Evolutionary conservation across 2,113 vertebrate genomes (phyloP).

Genomic region (Rhinoptilus africanus): DNA sequence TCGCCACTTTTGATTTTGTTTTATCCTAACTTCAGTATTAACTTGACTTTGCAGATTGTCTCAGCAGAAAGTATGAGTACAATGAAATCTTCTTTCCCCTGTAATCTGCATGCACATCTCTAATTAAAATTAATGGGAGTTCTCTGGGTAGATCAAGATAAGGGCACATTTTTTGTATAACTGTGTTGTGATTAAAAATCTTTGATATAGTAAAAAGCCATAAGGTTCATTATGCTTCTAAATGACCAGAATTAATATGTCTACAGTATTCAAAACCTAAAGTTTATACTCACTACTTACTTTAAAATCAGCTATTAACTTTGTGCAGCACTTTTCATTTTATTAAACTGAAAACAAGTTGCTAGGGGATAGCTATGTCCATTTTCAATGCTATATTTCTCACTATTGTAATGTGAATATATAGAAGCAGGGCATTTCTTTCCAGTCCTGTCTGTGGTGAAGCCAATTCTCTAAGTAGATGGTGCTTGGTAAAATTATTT

Average conservation of each 20-base stretch:
- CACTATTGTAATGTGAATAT: neutral
- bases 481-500: neutral
- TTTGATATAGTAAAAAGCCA: neutral
- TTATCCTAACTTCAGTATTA: neutral
- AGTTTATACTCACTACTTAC: neutral
- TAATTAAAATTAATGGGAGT: neutral
- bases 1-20: neutral
- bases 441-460: neutral
- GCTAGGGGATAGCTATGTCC: neutral
- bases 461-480: neutral
- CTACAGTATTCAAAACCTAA: neutral
- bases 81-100: neutral
- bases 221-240: neutral
- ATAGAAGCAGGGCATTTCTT: neutral
- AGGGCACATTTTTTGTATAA: neutral
- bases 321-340: neutral
- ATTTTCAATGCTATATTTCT: neutral
- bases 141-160: neutral
- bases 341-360: neutral
- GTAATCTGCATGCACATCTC: neutral
- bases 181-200: neutral
- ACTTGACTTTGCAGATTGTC: conserved; percentile 15
- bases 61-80: neutral
- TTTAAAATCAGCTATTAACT: neutral
- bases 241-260: neutral